Conservation (phyloP, 2,888 invertebrate genomes). For the Drosophila dives region DNA sequence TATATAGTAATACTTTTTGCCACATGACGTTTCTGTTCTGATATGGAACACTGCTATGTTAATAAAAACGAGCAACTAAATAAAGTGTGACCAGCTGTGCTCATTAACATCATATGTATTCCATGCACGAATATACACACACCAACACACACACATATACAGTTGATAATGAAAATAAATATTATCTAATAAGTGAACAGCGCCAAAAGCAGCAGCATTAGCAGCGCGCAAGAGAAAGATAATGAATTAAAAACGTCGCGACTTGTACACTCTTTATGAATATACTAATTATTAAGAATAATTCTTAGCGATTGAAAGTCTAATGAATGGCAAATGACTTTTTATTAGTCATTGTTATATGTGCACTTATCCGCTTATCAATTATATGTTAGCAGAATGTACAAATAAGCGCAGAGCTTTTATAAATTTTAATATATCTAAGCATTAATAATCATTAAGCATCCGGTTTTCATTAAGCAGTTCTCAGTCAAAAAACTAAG, state of each 20-base stretch:
- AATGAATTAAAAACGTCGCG: neutral
- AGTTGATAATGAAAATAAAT: conserved; percentile 36
- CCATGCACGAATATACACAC: conserved; percentile 12
- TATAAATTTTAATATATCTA: neutral
- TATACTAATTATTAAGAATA: neutral
- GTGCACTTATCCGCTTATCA: neutral
- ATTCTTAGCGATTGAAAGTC: neutral
- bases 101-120: conserved; percentile 16
- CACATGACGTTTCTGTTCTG: conserved; percentile 41
- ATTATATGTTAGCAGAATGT: neutral
- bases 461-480: neutral
- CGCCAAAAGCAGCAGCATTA: conserved; percentile 14
- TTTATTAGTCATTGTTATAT: neutral
- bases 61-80: conserved; percentile 9
- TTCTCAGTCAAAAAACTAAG: neutral
- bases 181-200: conserved; percentile 41
- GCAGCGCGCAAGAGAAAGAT: conserved; percentile 26
- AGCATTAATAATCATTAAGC: neutral
- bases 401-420: neutral
- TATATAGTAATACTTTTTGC: conserved; percentile 32
- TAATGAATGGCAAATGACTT: neutral
- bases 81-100: conserved; percentile 22
- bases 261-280: conserved; percentile 2
- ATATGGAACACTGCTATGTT: neutral
- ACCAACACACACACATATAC: neutral